Conservation (phyloP, 2,888 invertebrate species). For the Sinotaia quadrata region DNA sequence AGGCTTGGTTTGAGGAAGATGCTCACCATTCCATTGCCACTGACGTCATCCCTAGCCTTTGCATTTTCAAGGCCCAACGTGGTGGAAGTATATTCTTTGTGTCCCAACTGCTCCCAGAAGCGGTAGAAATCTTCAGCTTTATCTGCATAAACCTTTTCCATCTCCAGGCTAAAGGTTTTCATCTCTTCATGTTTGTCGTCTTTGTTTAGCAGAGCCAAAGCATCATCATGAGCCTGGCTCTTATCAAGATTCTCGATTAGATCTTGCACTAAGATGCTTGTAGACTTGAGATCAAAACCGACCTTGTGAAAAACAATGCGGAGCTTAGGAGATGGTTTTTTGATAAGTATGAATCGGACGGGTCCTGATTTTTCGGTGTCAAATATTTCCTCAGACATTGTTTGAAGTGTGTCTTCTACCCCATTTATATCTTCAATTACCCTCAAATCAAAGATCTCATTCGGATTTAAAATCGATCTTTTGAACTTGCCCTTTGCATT, state of each 20-base stretch:
- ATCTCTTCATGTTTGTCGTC: constrained; percentile 4
- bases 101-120: constrained; percentile 29
- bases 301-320: constrained; percentile 33
- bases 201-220: neutral
- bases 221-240: constrained; percentile 3
- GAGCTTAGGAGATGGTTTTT: constrained; percentile 14
- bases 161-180: constrained; percentile 22
- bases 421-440: constrained; percentile 7
- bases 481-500: constrained; percentile 17
- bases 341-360: constrained; percentile 30
- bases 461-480: constrained; percentile 18
- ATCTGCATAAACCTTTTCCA: constrained; percentile 29
- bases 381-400: constrained; percentile 29
- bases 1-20: constrained; percentile 16
- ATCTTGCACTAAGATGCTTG: constrained; percentile 28
- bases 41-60: neutral
- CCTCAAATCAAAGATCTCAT: constrained; percentile 27
- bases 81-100: constrained; percentile 11
- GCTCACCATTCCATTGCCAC: constrained; percentile 18
- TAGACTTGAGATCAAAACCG: constrained; percentile 29
- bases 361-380: constrained; percentile 28
- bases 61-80: constrained; percentile 22
- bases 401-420: constrained; percentile 10
- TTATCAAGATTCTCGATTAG: constrained; percentile 24
- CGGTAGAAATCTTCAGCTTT: constrained; percentile 26